Evolutionary conservation across 2,888 invertebrate species (phyloP), one percentile per base, ranked within the genome.

Genomic region (Petrolisthes manimaculis): DNA sequence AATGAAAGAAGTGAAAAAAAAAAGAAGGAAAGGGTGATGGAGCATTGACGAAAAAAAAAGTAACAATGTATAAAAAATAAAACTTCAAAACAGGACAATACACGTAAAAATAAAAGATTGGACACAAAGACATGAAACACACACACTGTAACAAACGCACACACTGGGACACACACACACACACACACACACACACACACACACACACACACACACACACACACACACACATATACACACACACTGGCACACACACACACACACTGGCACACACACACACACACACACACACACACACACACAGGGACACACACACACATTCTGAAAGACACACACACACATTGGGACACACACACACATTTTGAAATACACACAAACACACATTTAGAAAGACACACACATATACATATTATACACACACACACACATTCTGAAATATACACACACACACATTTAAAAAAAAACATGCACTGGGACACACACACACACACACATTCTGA

Each of bases 161-260:
- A 37, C 37, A 37, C 37, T 37, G 37, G 18, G 18, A 77, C 37
- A 77, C 77, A 51, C 77, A 77, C 75, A 75, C 75, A 24, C 75
- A 75, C 75, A 75, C 75, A 75, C 75, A 75, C 75, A 75, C 75
- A 75, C 75, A n/a, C 6, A 75, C 37, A n/a, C 37, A 75, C 51
- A 75, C 51, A 75, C 37, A 37, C 37, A 37, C 37, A 37, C 37
- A 37, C 37, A 37, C 37, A 37, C 2, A 1, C 37, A 37, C 37
- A 37, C 37, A 37, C 37, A 37, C 37, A 37, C 37, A 37, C 37
- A 37, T 2, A 37, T 2, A 37, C 37, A 37, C 37, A 37, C 37
- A 37, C n/a, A 75, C 37, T 51, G 75, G 53, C 37, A n/a, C 37
- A 75, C 51, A 75, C 51, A 75, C 37, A 37, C 37, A 37, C 37